Evolutionary conservation across 2,113 vertebrate genomes (phyloP).

Genomic region (Panthera leo): DNA sequence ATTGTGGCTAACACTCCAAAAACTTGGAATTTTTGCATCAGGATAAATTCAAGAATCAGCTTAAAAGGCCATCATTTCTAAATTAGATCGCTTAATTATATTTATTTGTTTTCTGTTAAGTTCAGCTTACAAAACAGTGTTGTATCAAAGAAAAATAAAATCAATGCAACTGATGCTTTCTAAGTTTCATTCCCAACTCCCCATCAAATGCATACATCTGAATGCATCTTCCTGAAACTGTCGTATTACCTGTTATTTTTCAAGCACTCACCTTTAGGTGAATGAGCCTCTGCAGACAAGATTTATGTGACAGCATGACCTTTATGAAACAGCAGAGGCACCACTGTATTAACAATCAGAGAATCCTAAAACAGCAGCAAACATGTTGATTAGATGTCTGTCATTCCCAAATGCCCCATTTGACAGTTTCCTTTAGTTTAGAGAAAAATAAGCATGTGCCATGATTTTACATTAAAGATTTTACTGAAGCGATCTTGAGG

Average conservation of each 20-base stretch:
- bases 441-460: background rate
- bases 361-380: constrained; percentile 33
- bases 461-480: constrained; percentile 23
- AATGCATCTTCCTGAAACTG: background rate
- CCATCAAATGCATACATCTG: background rate
- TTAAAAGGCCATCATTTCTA: background rate
- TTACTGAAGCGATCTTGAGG: background rate
- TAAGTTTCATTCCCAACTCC: background rate
- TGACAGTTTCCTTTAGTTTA: constrained; percentile 31
- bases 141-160: background rate
- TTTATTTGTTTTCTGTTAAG: background rate
- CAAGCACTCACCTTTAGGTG: background rate
- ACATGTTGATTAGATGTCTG: constrained; percentile 41
- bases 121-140: background rate
- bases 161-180: background rate
- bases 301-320: constrained; percentile 61
- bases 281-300: constrained; percentile 29
- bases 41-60: background rate
- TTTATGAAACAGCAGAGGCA: constrained; percentile 40
- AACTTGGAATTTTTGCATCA: background rate
- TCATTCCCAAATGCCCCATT: background rate
- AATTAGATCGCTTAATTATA: constrained; percentile 13
- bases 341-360: background rate
- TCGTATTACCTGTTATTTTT: background rate
- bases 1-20: background rate